Evolutionary conservation across 1,140 invertebrate species (phyloP).

Genomic region (Drosophila kurseongensis): DNA sequence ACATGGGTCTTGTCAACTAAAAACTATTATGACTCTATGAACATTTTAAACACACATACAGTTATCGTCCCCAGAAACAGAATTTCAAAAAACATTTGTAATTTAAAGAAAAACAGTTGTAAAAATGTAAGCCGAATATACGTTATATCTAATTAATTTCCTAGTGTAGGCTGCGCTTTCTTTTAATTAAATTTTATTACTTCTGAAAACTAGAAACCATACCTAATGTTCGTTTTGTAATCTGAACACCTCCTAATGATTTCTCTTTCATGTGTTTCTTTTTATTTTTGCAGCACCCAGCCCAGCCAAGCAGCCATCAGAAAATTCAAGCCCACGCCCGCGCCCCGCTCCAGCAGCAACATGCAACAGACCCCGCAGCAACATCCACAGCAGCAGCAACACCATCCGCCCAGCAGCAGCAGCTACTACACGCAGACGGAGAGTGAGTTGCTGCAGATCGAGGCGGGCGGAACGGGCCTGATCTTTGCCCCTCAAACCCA

Average conservation of each 20-base stretch:
- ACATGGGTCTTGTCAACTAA: too few species aligned
- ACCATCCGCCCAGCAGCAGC: constrained; percentile 69
- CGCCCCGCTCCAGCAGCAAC: constrained; percentile 53
- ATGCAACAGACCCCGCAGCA: constrained; percentile 69
- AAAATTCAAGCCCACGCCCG: constrained; percentile 70
- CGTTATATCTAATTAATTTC: background rate
- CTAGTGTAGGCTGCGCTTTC: background rate
- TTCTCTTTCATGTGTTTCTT: background rate
- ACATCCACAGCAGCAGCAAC: constrained; percentile 51
- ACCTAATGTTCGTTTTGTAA: background rate
- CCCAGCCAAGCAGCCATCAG: constrained; percentile 5
- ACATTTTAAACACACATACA: too few species aligned
- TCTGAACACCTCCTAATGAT: constrained; percentile 1
- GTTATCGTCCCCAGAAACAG: too few species aligned
- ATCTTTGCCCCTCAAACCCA: constrained; percentile 43
- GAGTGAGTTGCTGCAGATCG: constrained; percentile 77
- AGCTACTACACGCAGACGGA: constrained; percentile 83
- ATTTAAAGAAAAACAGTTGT: too few species aligned
- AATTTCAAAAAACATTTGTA: too few species aligned
- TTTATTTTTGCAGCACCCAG: constrained; percentile 36
- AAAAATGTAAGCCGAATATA: too few species aligned
- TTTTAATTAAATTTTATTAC: background rate
- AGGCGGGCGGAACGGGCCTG: constrained; percentile 64
- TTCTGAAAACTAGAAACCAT: background rate
- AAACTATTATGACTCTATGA: too few species aligned